Percentiles rank a stretch among this genome's conserved stretches.
phyloP scores from a whole-genome alignment of 2,113 vertebrate species.

The Corydoras maculifer region DNA sequence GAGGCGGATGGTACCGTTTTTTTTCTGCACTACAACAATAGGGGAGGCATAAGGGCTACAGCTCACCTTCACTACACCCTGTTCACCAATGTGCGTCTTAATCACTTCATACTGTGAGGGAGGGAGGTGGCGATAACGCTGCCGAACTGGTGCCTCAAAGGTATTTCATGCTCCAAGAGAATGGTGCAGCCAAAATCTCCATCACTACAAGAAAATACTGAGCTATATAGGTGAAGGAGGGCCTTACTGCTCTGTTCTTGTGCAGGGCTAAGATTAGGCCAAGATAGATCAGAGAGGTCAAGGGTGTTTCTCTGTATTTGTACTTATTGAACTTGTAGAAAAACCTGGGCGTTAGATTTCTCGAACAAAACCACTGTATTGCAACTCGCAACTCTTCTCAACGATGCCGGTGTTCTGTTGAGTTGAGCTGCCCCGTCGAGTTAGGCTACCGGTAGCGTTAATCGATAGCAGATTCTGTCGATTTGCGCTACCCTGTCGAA shows the following conservation, averaged over 20 bases:
- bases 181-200: background rate
- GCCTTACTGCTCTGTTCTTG: background rate
- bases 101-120: background rate
- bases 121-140: background rate
- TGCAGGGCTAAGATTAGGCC: background rate
- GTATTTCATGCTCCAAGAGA: background rate
- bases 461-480: too few species aligned
- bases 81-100: background rate
- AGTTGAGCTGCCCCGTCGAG: too few species aligned
- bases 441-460: too few species aligned
- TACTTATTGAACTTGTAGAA: background rate
- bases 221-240: background rate
- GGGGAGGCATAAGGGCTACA: conserved; percentile 4
- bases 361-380: too few species aligned
- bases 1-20: conserved; percentile 3
- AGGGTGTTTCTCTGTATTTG: background rate
- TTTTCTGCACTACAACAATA: conserved; percentile 13
- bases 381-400: too few species aligned
- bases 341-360: too few species aligned
- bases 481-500: too few species aligned
- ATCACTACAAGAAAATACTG: background rate
- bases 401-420: too few species aligned
- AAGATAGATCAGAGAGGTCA: background rate
- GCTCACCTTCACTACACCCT: background rate
- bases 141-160: background rate